These are phyloP conservation scores for Tapirus terrestris DNA, from an alignment of 2,113 vertebrate genomes.

Conservation along the genomic window DNA sequence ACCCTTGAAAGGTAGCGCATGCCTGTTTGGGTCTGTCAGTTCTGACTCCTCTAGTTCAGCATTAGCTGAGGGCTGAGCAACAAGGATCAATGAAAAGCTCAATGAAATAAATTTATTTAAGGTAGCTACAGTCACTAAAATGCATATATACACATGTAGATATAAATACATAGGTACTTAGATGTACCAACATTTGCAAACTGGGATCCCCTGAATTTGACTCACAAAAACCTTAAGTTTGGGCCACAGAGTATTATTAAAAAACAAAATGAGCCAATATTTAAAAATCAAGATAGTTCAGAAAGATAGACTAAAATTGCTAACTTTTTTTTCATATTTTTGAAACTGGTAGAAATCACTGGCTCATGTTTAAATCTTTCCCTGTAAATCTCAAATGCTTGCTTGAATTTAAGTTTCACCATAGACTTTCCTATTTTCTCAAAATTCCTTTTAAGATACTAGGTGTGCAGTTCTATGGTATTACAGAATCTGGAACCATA, in stretches of 20 bases:
- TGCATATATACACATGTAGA: not conserved
- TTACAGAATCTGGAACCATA: not conserved
- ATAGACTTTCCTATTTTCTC: not conserved
- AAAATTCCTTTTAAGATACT: not conserved
- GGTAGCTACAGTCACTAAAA: not conserved
- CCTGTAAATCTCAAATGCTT: not conserved
- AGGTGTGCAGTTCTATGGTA: not conserved
- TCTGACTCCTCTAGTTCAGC: not conserved
- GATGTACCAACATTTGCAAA: not conserved
- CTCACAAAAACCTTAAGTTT: not conserved
- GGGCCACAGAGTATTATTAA: not conserved
- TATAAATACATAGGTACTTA: not conserved
- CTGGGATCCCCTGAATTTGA: not conserved
- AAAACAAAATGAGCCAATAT: not conserved
- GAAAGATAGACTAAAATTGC: not conserved
- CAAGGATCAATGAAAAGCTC: not conserved
- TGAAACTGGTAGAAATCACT: not conserved
- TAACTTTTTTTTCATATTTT: not conserved
- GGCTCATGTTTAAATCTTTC: slow-evolving; percentile 34
- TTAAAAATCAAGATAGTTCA: slow-evolving; percentile 47
- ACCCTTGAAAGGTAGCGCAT: not conserved
- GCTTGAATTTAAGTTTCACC: slow-evolving; percentile 32
- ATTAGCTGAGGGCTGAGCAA: not conserved
- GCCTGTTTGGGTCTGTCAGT: not conserved
- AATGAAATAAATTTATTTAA: slow-evolving; percentile 1